phyloP scores from a whole-genome alignment of 2,113 vertebrate species.

The Myrmecobius fasciatus region DNA sequence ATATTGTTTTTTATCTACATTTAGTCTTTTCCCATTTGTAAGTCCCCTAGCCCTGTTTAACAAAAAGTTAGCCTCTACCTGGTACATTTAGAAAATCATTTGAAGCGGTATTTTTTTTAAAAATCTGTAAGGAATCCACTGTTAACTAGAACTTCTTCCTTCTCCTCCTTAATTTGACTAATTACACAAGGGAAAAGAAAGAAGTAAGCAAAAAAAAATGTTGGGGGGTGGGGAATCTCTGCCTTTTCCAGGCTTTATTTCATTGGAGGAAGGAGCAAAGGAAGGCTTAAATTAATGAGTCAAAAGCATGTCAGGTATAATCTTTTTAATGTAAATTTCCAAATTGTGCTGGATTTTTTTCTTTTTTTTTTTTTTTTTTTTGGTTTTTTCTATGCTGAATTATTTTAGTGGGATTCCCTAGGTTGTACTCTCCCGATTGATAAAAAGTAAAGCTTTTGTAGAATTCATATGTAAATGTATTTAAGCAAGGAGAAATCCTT shows the following conservation, averaged over 20 bases:
- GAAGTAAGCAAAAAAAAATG: not conserved
- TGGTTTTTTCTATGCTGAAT: not conserved
- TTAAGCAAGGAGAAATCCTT: not conserved
- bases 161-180: slow-evolving; percentile 80
- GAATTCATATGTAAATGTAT: not conserved
- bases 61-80: not conserved
- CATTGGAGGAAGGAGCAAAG: not conserved
- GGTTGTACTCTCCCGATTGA: not conserved
- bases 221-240: not conserved
- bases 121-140: slow-evolving; percentile 82
- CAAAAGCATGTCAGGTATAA: not conserved
- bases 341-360: not conserved
- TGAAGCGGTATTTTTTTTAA: slow-evolving; percentile 80
- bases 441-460: not conserved
- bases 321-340: not conserved
- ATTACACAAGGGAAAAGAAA: not conserved
- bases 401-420: not conserved
- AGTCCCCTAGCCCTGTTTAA: not conserved
- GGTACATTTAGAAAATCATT: slow-evolving; percentile 52
- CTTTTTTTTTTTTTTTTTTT: too few relatives aligned
- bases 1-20: not conserved
- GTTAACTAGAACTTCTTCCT: slow-evolving; percentile 78
- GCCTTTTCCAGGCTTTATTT: not conserved
- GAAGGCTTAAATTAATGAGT: not conserved
- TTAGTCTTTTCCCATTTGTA: not conserved